A percentile compares a stretch with the other conserved stretches of the same genome.
phyloP scores from a whole-genome alignment of 2,797 vertebrate genomes.

The Argya squamiceps region DNA sequence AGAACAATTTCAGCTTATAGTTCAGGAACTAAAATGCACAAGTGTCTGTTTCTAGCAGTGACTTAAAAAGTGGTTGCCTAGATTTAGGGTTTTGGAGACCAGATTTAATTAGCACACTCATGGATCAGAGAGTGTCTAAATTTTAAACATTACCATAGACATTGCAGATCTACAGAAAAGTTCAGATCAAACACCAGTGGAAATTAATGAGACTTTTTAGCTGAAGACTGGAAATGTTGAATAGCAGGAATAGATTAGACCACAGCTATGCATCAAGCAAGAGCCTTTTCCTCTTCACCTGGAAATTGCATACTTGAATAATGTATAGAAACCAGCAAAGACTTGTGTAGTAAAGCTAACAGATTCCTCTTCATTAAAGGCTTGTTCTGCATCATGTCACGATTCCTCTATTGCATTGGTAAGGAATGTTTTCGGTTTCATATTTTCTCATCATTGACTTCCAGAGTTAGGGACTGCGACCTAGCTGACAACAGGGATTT shows the following conservation, averaged over 20 bases:
- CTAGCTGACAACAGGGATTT: not conserved
- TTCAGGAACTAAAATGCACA: not conserved
- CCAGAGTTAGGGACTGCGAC: not conserved
- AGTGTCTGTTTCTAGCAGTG: not conserved
- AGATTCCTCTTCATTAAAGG: not conserved
- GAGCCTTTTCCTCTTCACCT: not conserved
- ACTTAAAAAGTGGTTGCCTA: not conserved
- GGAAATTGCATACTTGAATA: not conserved
- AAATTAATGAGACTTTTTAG: not conserved
- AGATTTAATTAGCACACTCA: not conserved
- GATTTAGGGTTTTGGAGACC: rapidly evolving
- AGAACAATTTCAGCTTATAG: not conserved
- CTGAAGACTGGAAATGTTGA: not conserved
- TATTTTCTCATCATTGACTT: not conserved
- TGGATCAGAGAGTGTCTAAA: not conserved
- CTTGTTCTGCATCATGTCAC: not conserved
- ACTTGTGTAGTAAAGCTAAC: not conserved
- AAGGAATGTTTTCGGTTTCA: not conserved
- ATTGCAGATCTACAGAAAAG: not conserved
- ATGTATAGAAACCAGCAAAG: not conserved
- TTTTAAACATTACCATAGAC: not conserved
- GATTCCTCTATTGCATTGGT: not conserved
- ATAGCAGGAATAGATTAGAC: not conserved
- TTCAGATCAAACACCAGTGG: not conserved
- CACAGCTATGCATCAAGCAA: not conserved